A percentile compares a stretch with the other conserved stretches of the same genome.
These are phyloP conservation scores for Gobio gobio DNA, from an alignment of 2,113 vertebrate species.

Conservation along the genomic window DNA sequence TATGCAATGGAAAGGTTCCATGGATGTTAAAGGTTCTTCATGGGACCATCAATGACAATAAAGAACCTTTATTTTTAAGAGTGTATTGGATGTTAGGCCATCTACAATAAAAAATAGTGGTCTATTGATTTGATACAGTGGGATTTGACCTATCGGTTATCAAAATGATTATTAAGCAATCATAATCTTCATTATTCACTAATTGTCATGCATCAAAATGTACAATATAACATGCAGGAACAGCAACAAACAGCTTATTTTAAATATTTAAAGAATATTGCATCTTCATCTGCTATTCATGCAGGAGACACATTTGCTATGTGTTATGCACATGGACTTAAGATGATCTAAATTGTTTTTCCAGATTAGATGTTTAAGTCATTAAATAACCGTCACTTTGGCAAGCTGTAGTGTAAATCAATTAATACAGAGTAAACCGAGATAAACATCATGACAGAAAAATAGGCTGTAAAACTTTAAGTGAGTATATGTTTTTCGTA, in stretches of 20 bases:
- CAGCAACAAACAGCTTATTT: neutral
- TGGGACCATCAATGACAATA: too few relatives aligned
- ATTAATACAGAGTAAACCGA: neutral
- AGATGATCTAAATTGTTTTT: conserved; percentile 17
- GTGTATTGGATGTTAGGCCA: neutral
- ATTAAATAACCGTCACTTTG: conserved; percentile 14
- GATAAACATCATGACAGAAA: conserved; percentile 26
- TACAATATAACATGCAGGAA: neutral
- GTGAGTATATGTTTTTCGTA: neutral
- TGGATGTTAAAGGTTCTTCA: too few relatives aligned
- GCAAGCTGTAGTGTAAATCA: conserved; percentile 6
- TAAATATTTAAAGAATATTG: conserved; percentile 9
- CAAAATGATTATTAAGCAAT: neutral
- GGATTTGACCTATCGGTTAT: neutral
- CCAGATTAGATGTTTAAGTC: conserved; percentile 28
- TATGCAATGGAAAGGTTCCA: too few relatives aligned
- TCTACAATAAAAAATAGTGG: neutral
- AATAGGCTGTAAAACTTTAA: conserved; percentile 4
- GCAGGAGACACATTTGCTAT: conserved; percentile 21
- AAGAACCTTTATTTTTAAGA: too few relatives aligned
- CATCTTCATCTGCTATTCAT: conserved; percentile 3
- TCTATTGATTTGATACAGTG: neutral
- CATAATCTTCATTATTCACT: neutral
- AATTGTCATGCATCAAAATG: neutral
- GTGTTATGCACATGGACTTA: conserved; percentile 24